phyloP scores from a whole-genome alignment of 2,797 vertebrate species.

The Leptodactylus fallax region DNA sequence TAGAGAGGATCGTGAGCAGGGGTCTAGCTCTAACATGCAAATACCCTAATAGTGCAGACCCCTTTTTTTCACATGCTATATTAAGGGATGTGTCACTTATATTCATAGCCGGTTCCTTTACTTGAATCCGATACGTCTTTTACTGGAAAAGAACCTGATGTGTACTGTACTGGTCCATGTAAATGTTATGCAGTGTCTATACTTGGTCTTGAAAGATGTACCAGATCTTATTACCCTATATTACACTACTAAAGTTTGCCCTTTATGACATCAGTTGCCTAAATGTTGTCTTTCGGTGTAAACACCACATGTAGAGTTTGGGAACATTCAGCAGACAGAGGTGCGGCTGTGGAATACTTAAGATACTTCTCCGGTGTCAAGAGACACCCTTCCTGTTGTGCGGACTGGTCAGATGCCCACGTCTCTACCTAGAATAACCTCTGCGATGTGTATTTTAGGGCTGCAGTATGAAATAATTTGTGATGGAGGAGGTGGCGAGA shows the following conservation, averaged over 20 bases:
- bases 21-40: too few relatives aligned
- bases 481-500: neutral
- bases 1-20: too few relatives aligned
- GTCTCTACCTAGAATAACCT: conserved; percentile 22
- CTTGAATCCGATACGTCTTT: too few relatives aligned
- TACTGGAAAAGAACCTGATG: too few relatives aligned
- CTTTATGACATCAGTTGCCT: neutral
- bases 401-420: neutral
- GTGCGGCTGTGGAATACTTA: conserved; percentile 21
- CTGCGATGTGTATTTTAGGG: neutral
- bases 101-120: too few relatives aligned
- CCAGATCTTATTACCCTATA: neutral
- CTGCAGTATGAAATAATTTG: neutral
- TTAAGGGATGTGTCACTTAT: too few relatives aligned
- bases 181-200: too few relatives aligned
- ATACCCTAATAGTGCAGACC: too few relatives aligned
- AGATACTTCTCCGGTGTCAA: neutral
- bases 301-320: neutral
- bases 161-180: too few relatives aligned
- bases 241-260: too few relatives aligned
- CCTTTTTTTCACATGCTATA: too few relatives aligned
- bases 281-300: neutral
- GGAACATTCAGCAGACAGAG: neutral
- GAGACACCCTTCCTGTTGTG: conserved; percentile 20
- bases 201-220: neutral